A percentile compares a stretch with the other conserved stretches of the same genome.
phyloP scores from a whole-genome alignment of 2,888 invertebrate genomes.

The Elysia crispata region DNA sequence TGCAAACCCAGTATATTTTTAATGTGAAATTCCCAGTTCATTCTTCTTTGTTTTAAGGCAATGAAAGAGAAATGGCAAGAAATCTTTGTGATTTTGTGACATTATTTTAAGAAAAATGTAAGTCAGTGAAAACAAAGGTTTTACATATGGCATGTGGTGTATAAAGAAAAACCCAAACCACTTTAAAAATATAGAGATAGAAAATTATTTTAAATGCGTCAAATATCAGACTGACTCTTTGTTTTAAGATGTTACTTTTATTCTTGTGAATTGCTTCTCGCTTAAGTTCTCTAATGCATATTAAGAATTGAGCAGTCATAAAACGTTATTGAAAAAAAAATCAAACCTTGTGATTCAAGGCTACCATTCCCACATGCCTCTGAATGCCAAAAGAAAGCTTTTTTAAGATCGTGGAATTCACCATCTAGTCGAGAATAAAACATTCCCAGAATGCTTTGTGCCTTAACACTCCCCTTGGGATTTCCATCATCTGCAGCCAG shows the following conservation, averaged over 20 bases:
- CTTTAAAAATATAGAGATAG: too few species aligned
- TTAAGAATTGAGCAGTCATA: background rate
- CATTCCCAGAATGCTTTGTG: slow-evolving; percentile 76
- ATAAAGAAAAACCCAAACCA: too few species aligned
- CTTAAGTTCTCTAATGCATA: too few species aligned
- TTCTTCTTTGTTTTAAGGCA: too few species aligned
- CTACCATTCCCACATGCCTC: slow-evolving; percentile 77
- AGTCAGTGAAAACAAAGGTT: too few species aligned
- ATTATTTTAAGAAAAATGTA: too few species aligned
- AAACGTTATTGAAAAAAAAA: background rate
- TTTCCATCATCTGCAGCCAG: slow-evolving; percentile 77
- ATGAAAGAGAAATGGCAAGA: too few species aligned
- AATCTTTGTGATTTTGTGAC: too few species aligned
- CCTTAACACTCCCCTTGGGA: slow-evolving; percentile 73
- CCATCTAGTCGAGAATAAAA: slow-evolving; percentile 71
- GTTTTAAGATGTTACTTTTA: background rate
- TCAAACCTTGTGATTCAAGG: slow-evolving; percentile 77
- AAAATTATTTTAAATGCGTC: background rate
- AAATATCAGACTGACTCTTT: background rate
- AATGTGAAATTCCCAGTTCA: too few species aligned
- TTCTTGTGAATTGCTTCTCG: background rate
- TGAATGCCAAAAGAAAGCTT: slow-evolving; percentile 77
- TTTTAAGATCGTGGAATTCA: slow-evolving; percentile 68
- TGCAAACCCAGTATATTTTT: too few species aligned
- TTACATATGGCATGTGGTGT: too few species aligned